Evolutionary conservation across 2,797 vertebrate species (phyloP).

Genomic region (Labroides dimidiatus): DNA sequence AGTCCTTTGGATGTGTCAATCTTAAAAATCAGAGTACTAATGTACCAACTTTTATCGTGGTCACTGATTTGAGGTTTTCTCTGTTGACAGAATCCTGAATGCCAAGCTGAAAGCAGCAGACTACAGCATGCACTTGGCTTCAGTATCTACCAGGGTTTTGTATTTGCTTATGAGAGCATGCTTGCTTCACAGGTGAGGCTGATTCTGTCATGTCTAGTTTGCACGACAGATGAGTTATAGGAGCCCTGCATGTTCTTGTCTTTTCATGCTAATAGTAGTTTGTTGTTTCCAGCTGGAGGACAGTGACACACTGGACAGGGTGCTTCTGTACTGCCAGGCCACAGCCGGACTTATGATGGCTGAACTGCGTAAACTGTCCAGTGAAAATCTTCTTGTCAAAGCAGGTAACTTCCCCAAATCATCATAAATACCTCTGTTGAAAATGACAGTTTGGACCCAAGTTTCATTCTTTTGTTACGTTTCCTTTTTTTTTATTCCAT

Average conservation of each 20-base stretch:
- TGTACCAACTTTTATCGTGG: no score
- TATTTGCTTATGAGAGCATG: conserved; percentile 83
- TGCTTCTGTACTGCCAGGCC: conserved; percentile 79
- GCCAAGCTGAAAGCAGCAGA: conserved; percentile 45
- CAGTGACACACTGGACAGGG: conserved; percentile 69
- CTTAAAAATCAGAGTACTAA: no score
- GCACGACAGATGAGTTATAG: neutral
- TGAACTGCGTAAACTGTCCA: conserved; percentile 78
- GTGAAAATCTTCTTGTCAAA: conserved; percentile 82
- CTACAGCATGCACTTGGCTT: conserved; percentile 86
- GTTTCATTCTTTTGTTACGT: neutral
- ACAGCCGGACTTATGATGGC: conserved; percentile 83
- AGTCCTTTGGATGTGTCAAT: neutral
- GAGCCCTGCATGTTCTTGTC: neutral
- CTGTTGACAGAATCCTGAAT: conserved; percentile 22
- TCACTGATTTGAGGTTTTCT: neutral
- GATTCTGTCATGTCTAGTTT: neutral
- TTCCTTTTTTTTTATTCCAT: neutral
- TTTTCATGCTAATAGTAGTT: conserved; percentile 11
- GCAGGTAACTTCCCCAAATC: conserved; percentile 78
- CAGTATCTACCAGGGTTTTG: conserved; percentile 85
- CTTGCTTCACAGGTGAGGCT: conserved; percentile 84
- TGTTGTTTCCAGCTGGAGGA: conserved; percentile 71
- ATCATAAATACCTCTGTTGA: no score
- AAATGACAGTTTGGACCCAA: no score